Percentiles rank a stretch among this genome's conserved stretches.
These are phyloP conservation scores for Lepilemur ruficaudatus DNA, from an alignment of 2,797 vertebrate genomes.

Conservation along the genomic window DNA sequence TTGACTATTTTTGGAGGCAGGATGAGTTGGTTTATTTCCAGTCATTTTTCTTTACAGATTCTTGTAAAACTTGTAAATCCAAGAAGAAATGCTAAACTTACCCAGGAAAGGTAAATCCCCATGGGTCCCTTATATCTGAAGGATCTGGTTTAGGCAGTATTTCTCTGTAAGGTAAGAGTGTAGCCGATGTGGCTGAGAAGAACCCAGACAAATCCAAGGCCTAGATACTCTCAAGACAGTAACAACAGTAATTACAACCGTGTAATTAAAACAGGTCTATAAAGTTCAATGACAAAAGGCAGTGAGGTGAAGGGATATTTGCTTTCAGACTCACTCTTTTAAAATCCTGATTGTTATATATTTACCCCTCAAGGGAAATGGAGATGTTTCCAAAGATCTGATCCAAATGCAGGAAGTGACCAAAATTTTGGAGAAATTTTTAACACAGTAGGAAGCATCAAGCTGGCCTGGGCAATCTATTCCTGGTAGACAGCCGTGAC, in stretches of 20 bases:
- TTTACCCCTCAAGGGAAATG: background rate
- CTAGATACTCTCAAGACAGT: background rate
- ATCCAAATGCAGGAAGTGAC: background rate
- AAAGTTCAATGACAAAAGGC: background rate
- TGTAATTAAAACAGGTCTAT: slow-evolving; percentile 1
- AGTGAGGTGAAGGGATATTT: background rate
- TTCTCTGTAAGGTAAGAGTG: background rate
- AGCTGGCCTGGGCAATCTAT: background rate
- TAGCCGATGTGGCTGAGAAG: background rate
- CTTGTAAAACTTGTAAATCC: background rate
- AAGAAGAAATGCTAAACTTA: background rate
- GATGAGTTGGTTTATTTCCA: background rate
- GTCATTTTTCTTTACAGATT: background rate
- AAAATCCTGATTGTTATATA: background rate
- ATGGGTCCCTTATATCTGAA: background rate
- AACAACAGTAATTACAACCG: background rate
- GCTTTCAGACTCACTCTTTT: background rate
- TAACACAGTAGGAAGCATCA: background rate
- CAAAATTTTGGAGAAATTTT: background rate
- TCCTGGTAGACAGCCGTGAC: background rate
- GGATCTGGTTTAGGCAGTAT: background rate
- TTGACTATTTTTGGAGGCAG: background rate
- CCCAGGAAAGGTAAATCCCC: background rate
- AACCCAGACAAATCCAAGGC: background rate
- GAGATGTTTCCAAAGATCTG: background rate